phyloP scores from a whole-genome alignment of 2,888 invertebrate species.

The Isotomurus palustris region DNA sequence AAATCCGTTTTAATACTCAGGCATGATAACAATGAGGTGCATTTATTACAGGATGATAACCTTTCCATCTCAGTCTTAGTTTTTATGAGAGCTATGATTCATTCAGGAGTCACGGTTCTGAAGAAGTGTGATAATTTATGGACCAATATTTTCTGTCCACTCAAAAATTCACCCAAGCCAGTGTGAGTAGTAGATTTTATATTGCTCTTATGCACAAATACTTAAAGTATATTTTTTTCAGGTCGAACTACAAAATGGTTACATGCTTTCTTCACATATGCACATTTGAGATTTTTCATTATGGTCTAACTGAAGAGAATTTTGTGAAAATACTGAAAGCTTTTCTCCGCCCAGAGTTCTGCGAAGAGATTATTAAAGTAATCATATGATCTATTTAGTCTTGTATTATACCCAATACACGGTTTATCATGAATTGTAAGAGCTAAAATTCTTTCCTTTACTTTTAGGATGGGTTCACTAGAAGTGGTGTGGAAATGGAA shows the following conservation, averaged over 20 bases:
- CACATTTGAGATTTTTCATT: constrained; percentile 35
- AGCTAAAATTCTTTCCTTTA: too few species aligned
- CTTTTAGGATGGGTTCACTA: too few species aligned
- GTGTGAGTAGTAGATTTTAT: background rate
- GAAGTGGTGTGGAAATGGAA: too few species aligned
- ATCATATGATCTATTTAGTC: too few species aligned
- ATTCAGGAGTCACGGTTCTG: constrained; percentile 27
- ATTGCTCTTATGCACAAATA: too few species aligned
- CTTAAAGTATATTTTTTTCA: background rate
- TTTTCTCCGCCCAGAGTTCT: too few species aligned
- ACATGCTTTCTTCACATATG: constrained; percentile 38
- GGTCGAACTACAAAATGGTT: constrained; percentile 20
- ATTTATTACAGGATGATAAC: constrained; percentile 36
- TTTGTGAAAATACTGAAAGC: constrained; percentile 24
- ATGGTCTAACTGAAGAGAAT: constrained; percentile 24
- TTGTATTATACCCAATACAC: too few species aligned
- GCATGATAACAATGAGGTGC: background rate
- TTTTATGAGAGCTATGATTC: constrained; percentile 36
- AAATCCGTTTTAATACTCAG: background rate
- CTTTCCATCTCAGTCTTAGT: constrained; percentile 30
- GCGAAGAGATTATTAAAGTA: too few species aligned
- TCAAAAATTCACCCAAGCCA: constrained; percentile 25
- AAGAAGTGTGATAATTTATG: constrained; percentile 32
- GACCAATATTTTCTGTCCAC: constrained; percentile 32
- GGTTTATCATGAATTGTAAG: too few species aligned